Percentiles rank a stretch among this genome's conserved stretches.
phyloP scores from a whole-genome alignment of 2,888 invertebrate genomes.

The Sicus ferrugineus region DNA sequence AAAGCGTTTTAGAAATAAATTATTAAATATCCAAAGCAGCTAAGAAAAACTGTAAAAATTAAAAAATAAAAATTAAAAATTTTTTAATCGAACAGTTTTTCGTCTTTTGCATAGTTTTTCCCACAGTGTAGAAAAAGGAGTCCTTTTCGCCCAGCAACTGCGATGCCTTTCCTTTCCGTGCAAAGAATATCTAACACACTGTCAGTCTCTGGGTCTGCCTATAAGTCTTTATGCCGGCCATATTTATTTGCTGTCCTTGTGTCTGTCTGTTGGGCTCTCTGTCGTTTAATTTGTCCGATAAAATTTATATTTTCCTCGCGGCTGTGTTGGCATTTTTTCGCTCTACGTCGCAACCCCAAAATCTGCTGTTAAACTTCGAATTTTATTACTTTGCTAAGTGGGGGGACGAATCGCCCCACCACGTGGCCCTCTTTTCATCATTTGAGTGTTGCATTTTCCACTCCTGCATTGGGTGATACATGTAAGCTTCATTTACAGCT shows the following conservation, averaged over 20 bases:
- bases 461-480: neutral
- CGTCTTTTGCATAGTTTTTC: no score
- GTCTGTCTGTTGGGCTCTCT: neutral
- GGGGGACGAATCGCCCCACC: neutral
- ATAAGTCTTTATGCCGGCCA: no score
- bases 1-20: no score
- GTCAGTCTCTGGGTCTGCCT: no score
- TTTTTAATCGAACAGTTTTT: no score
- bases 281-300: constrained; percentile 3
- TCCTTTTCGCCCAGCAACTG: no score
- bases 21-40: no score
- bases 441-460: neutral
- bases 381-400: neutral
- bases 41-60: no score
- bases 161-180: no score
- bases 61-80: no score
- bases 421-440: neutral
- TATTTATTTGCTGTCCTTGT: neutral
- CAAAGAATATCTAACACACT: no score
- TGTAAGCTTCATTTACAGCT: constrained; percentile 10
- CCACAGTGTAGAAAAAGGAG: no score
- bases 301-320: neutral
- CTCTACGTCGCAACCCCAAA: neutral
- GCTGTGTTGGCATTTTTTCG: neutral
- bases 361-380: neutral